Evolutionary conservation across 2,113 vertebrate species (phyloP), one percentile per base, ranked within the genome.

Genomic region (Sigmodon hispidus): DNA sequence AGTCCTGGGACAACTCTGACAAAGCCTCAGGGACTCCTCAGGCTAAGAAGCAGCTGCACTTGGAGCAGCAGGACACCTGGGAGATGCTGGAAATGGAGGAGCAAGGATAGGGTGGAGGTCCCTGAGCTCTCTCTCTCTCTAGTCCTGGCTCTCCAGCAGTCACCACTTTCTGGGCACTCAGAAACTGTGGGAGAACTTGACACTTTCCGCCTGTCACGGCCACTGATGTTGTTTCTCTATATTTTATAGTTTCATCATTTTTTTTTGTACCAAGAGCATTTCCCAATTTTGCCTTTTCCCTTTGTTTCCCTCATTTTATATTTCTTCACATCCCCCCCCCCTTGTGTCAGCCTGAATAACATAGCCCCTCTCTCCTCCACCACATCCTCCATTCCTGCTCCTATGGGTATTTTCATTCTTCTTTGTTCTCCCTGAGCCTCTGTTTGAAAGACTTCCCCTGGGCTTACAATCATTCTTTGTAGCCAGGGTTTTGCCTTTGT

Each of bases 221-320:
- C 19, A 9, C 15, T 63, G 34, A 59, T 21, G 50, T 36, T 34
- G 12, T 97, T 92, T 77, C 52, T 87, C 87, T 94, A 48, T 61
- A 84, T 85, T 90, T 96, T 43, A 91, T 83, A 76, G 12, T 43
- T 16, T 55, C 73, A 3, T 48, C 21, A 1, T 69, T 2, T 8
- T 67, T 94, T 2, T 7, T 70, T 94, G 34, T 90, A 80, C 45
- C 94, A 94, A 91, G 92, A 92, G 69, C 29, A 43, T 43, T 81
- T 79, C n/a, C 65, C 91, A 36, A 76, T 21, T 93, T 85, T 67
- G 67, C 7, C 3, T 86, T 5, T 3, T 26, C 15, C 19, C 1
- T 73, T 75, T 40, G 2, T 43, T 92, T 17, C 26, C 48, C 59
- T 15, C 91, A 40, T 55, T 55, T 94, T 59, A 55, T 36, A 36